Conservation (phyloP, 1,140 invertebrate genomes). For the Olivierus martensii region DNA sequence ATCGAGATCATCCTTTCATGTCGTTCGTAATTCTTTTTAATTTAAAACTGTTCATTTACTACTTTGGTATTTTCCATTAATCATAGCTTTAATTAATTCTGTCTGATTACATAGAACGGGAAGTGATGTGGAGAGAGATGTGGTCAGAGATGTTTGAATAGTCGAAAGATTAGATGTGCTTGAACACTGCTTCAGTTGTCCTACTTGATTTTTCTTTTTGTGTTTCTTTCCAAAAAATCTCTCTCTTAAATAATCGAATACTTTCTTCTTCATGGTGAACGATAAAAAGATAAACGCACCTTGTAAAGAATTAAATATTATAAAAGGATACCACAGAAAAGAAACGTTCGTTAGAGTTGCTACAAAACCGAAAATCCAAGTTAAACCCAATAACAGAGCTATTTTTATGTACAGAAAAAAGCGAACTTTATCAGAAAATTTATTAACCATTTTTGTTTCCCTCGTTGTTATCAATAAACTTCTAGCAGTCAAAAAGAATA, state of each 20-base stretch:
- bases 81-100: too few relatives aligned
- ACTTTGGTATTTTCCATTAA: too few relatives aligned
- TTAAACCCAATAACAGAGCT: conserved; percentile 35
- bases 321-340: conserved; percentile 25
- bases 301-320: conserved; percentile 33
- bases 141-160: too few relatives aligned
- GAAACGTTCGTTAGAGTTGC: conserved; percentile 22
- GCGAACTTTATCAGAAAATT: conserved; percentile 18
- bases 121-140: neutral
- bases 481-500: conserved; percentile 37
- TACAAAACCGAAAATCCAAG: conserved; percentile 35
- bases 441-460: conserved; percentile 15
- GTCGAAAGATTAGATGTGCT: too few relatives aligned
- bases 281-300: conserved; percentile 35
- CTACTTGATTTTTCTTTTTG: too few relatives aligned
- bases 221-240: too few relatives aligned
- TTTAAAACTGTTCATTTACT: too few relatives aligned
- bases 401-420: conserved; percentile 37
- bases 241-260: conserved; percentile 1
- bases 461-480: conserved; percentile 17
- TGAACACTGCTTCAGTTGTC: too few relatives aligned
- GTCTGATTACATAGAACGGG: too few relatives aligned
- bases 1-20: too few relatives aligned
- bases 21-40: too few relatives aligned
- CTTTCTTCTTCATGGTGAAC: conserved; percentile 31